Evolutionary conservation across 2,888 invertebrate species (phyloP), one percentile per base, ranked within the genome.

Genomic region (Euphydryas editha): DNA sequence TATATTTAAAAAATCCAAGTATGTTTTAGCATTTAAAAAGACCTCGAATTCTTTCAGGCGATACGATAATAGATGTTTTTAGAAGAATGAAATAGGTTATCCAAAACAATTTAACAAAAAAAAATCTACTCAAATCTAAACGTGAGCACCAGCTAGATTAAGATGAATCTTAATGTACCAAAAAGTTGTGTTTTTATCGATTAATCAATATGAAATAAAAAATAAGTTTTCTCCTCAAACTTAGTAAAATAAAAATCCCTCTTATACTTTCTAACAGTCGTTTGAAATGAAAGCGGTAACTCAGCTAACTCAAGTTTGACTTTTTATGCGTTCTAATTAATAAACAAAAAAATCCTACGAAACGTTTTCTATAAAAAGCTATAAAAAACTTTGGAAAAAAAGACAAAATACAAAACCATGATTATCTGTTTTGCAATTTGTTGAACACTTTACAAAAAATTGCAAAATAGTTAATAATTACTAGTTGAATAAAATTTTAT

Each of bases 251-350:
- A 24, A 24, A 44, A 10, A 44, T 37, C 21, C n/a, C 24, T 44
- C 8, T 36, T 10, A 24, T 44, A 56, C 47, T 62, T 62, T 62
- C 62, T 56, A 62, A 61, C 24, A 44, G 30, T 17, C 37, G 47
- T 62, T 56, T 37, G 36, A 13, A 57, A 62, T 39, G 62, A 62
- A 62, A 57, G 39, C 47, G 18, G 56, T 56, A 57, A 47, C 47
- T 62, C 47, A 36, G 21, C 37, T 46, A 13, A 37, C 4, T 49
- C 17, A 37, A 18, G 18, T 57, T 54, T 20, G 30, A 46, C 37
- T 47, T 47, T 62, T 46, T 56, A 54, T 30, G 30, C 11, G 17
- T 36, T 37, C 7, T 39, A 37, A 62, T 46, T 21, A 13, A 57
- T 47, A 62, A 54, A 51, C 46, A n/a, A 24, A 47, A 36, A 24